phyloP scores from a whole-genome alignment of 2,888 invertebrate species.

The Trichopoda pennipes region DNA sequence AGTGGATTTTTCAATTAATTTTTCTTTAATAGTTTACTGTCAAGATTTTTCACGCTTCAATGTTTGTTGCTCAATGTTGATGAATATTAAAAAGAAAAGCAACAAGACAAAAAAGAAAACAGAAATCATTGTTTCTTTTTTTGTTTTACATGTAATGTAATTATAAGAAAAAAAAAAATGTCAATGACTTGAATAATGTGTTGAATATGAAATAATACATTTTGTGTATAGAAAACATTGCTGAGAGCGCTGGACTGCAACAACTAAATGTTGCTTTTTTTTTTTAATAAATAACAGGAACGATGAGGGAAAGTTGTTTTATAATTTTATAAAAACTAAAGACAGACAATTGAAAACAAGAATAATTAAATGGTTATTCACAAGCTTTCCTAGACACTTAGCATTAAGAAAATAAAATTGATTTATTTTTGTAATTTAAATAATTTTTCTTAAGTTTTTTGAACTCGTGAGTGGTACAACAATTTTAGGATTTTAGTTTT shows the following conservation, averaged over 20 bases:
- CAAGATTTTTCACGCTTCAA: conserved; percentile 57
- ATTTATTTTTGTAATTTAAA: not conserved
- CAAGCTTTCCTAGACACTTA: too few relatives aligned
- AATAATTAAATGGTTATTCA: not conserved
- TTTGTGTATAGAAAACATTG: conserved; percentile 1
- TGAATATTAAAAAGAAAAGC: conserved; percentile 24
- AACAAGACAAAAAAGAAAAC: too few relatives aligned
- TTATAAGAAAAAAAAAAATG: conserved; percentile 49
- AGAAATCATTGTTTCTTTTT: conserved; percentile 29
- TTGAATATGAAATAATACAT: conserved; percentile 21
- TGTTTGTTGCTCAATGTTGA: conserved; percentile 44
- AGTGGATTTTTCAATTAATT: not conserved
- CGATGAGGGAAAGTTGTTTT: conserved; percentile 19
- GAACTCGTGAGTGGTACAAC: not conserved
- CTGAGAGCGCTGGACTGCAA: not conserved
- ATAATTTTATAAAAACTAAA: not conserved
- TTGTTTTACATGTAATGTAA: conserved; percentile 25
- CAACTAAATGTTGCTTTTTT: not conserved
- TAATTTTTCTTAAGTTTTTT: not conserved
- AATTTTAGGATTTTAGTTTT: not conserved
- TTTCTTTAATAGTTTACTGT: conserved; percentile 41
- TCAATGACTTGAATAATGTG: conserved; percentile 45
- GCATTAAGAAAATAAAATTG: too few relatives aligned
- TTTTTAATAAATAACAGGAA: not conserved
- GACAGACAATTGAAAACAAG: not conserved